Conservation (phyloP, 2,797 vertebrate species). For the Ctenosaura bakeri region DNA sequence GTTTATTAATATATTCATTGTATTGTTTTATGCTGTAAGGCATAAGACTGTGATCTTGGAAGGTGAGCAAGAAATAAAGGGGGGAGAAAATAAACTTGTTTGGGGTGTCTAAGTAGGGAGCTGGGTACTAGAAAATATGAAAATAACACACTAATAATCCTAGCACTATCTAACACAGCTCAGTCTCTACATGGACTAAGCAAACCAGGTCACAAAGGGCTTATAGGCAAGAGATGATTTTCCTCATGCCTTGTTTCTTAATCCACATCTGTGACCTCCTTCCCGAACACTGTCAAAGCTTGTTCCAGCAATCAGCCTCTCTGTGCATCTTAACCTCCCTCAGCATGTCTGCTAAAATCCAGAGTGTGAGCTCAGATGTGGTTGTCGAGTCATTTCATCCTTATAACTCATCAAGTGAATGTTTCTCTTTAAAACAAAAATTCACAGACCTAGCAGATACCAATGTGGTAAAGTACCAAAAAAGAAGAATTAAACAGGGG, state of each 20-base stretch:
- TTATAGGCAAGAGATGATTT: slow-evolving; percentile 1
- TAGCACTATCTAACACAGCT: neutral
- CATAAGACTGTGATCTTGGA: neutral
- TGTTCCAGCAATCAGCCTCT: slow-evolving; percentile 7
- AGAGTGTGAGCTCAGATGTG: neutral
- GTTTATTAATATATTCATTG: neutral
- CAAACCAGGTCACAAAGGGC: slow-evolving; percentile 19
- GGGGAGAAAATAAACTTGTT: neutral
- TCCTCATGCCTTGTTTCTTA: slow-evolving; percentile 1
- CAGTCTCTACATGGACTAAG: slow-evolving; percentile 1
- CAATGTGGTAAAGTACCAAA: neutral
- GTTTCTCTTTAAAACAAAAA: slow-evolving; percentile 4
- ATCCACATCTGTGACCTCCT: slow-evolving; percentile 14
- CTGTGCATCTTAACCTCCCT: neutral
- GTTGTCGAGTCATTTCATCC: slow-evolving; percentile 8
- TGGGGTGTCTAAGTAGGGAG: neutral
- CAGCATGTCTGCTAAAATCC: slow-evolving; percentile 8
- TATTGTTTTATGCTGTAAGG: neutral
- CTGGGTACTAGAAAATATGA: neutral
- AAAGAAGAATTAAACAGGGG: too few relatives aligned
- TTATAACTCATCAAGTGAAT: neutral
- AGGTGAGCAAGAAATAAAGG: neutral
- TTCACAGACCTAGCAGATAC: neutral
- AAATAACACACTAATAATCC: slow-evolving; percentile 10
- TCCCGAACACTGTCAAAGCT: slow-evolving; percentile 11